Evolutionary conservation across 2,888 invertebrate species (phyloP).

Genomic region (Pseudococcus jackbeardsleyi): DNA sequence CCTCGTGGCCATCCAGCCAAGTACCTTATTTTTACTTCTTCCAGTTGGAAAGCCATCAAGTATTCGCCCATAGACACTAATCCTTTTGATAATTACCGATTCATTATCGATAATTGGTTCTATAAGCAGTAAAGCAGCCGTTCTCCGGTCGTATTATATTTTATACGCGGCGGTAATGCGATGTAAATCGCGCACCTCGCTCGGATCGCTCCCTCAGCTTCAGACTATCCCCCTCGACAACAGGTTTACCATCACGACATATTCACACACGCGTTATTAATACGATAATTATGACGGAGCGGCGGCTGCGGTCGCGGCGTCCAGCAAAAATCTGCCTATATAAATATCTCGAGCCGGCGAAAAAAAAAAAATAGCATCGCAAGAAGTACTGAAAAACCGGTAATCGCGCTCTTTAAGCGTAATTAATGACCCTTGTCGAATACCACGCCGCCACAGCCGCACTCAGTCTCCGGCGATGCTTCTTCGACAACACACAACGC

Average conservation of each 20-base stretch:
- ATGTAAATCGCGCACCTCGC: constrained; percentile 7
- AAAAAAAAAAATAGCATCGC: neutral
- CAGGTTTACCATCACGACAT: constrained; percentile 25
- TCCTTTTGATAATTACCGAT: constrained; percentile 45
- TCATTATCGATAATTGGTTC: constrained; percentile 36
- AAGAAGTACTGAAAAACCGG: constrained; percentile 15
- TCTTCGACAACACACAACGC: neutral
- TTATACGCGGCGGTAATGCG: neutral
- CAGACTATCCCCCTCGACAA: neutral
- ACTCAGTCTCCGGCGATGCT: neutral
- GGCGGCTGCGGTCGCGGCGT: neutral
- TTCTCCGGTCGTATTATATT: neutral
- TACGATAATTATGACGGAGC: constrained; percentile 37
- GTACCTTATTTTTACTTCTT: neutral
- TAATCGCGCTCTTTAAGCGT: constrained; percentile 41
- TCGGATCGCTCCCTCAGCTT: too few relatives aligned
- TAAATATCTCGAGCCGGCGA: neutral
- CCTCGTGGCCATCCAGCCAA: neutral
- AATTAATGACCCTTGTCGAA: constrained; percentile 42
- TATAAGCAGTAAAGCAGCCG: neutral
- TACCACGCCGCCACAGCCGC: constrained; percentile 20
- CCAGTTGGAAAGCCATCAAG: neutral
- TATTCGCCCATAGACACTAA: constrained; percentile 25
- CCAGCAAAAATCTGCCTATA: neutral
- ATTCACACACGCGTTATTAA: constrained; percentile 19